Base-by-base conservation (phyloP, 1,140 invertebrate genomes). In the Panagrolaimus sp. region DNA sequence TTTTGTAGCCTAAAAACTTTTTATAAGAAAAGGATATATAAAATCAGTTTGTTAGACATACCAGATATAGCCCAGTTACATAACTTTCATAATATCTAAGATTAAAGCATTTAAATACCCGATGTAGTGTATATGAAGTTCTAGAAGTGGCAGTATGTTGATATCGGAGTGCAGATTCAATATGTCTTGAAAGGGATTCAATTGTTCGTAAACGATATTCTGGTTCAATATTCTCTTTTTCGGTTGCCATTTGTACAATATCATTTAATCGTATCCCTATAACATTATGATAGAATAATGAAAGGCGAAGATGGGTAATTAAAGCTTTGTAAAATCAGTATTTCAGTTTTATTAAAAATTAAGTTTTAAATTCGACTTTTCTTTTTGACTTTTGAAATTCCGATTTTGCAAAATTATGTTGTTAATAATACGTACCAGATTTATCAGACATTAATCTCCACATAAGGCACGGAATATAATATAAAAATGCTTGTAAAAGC, bases 1-100 rank as follows among this genome's bases (percentile, higher is more conserved):
- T 77, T 87, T 87, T 45, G 85, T 84, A 43, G 85, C 76, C 69
- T 87, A 74, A 74, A 85, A 85, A n/a, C 23, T 7, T 23, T n/a
- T 13, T 43, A 38, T 38, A 7, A 38, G 2, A 38, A 38, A 7
- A 7, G 31, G 31, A 38, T 38, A 4, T 38, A 38, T 38, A 7
- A 16, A 16, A 48, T 16, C 51, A 9, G 16, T 2, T 23, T 1
- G 16, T 23, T 16, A 57, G 44, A 65, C 75, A 46, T 38, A 81
- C 80, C 71, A 82, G 69, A 70, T 82, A 82, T 67, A 82, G 72
- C 23, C 79, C 80, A 16, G 81, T 82, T 20, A 83, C 78, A 68
- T 82, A 82, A 64, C 75, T 78, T 48, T 82, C 80, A 65, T 83
- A 82, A 57, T 77, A 81, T 31, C 80, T 73, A 71, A 82, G 69